A percentile compares a stretch with the other conserved stretches of the same genome.
Conservation (phyloP, 2,797 vertebrate genomes). For the Poeciliopsis turneri region DNA sequence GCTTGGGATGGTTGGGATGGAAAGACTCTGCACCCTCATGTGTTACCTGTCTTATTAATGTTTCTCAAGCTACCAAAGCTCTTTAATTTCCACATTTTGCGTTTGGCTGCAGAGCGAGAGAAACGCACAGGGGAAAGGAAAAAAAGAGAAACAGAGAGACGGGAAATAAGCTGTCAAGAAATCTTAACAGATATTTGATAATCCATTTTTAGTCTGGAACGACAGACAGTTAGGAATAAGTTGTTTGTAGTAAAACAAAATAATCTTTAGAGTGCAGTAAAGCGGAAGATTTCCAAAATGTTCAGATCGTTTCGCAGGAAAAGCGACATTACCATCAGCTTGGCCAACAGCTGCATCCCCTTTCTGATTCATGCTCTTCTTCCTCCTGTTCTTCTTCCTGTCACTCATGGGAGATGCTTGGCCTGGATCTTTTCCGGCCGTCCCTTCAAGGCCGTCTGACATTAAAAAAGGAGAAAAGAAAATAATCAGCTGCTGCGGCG, state of each 20-base stretch:
- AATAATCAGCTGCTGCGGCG: neutral
- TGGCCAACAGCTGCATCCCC: conserved; percentile 89
- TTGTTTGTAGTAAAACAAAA: neutral
- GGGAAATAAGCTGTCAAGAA: conserved; percentile 42
- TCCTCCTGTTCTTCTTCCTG: conserved; percentile 93
- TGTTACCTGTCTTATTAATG: conserved; percentile 99
- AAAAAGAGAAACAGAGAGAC: conserved; percentile 43
- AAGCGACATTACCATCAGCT: conserved; percentile 86
- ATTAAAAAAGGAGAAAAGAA: neutral
- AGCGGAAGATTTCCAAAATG: neutral
- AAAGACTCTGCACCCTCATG: conserved; percentile 41
- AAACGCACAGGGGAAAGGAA: conserved; percentile 63
- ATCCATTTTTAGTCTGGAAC: conserved; percentile 3
- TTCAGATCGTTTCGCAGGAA: neutral
- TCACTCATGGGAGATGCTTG: conserved; percentile 90
- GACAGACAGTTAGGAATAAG: conserved; percentile 5
- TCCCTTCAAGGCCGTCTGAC: conserved; percentile 80
- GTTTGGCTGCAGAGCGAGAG: conserved; percentile 89
- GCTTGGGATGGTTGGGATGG: conserved; percentile 1
- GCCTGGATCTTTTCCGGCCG: conserved; percentile 83
- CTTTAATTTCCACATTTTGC: conserved; percentile 99
- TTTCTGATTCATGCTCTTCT: conserved; percentile 93
- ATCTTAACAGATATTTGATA: conserved; percentile 4
- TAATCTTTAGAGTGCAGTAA: neutral
- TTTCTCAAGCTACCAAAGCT: conserved; percentile 99